Evolutionary conservation across 2,797 vertebrate species (phyloP).

Genomic region (Catharus ustulatus): DNA sequence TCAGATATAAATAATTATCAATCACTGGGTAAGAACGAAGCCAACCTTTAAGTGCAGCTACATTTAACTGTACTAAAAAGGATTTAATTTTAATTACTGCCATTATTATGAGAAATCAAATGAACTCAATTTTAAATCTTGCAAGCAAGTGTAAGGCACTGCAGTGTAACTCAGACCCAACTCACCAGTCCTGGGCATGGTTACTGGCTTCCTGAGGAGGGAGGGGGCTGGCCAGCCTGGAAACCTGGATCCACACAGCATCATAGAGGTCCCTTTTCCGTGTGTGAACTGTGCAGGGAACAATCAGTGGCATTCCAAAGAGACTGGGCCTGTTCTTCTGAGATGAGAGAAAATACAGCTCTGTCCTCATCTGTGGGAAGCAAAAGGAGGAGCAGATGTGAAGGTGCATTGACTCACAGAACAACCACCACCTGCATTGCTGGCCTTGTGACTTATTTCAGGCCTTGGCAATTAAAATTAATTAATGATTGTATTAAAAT

Average conservation of each 20-base stretch:
- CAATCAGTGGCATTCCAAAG: conserved; percentile 98
- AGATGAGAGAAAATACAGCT: conserved; percentile 95
- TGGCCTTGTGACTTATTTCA: not conserved
- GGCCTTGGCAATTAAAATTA: not conserved
- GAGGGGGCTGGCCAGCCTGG: conserved; percentile 94
- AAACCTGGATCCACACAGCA: conserved; percentile 96
- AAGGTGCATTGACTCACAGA: not conserved
- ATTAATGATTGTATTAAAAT: not conserved
- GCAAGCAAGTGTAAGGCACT: not conserved
- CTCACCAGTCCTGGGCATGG: conserved; percentile 97
- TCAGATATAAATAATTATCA: not conserved
- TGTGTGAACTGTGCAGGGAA: conserved; percentile 94
- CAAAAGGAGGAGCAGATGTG: not conserved
- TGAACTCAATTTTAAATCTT: not conserved
- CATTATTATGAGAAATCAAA: not conserved
- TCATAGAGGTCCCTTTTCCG: conserved; percentile 95
- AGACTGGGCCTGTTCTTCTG: conserved; percentile 98
- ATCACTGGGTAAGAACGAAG: not conserved
- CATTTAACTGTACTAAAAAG: not conserved
- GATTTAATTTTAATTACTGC: not conserved
- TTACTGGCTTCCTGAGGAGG: conserved; percentile 98
- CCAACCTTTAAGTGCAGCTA: not conserved
- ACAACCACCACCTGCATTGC: not conserved
- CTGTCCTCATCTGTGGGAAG: conserved; percentile 89
- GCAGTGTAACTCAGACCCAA: not conserved